phyloP scores from a whole-genome alignment of 2,888 invertebrate genomes.

The Phyllotreta striolata region DNA sequence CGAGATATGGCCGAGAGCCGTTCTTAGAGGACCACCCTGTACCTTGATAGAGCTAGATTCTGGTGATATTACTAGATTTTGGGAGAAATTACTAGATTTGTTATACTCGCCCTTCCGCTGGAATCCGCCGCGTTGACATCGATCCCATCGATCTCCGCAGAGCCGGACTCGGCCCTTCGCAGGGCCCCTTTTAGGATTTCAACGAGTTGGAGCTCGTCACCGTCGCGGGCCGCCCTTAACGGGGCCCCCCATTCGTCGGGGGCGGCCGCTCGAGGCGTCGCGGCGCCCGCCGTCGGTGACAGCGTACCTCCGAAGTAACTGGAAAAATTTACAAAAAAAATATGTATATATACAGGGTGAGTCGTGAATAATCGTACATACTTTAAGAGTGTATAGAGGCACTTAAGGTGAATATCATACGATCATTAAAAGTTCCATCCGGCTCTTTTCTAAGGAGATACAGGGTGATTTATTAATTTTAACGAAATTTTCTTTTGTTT shows the following conservation, averaged over 20 bases:
- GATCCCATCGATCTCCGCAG: slow-evolving; percentile 37
- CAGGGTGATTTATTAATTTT: too few species aligned
- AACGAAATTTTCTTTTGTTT: too few species aligned
- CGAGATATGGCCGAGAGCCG: too few species aligned
- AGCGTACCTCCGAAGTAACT: slow-evolving; percentile 60
- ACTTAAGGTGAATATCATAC: too few species aligned
- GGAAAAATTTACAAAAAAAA: slow-evolving; percentile 14
- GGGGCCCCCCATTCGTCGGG: slow-evolving; percentile 58
- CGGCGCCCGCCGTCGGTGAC: slow-evolving; percentile 59
- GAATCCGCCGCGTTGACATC: slow-evolving; percentile 66
- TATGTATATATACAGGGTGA: too few species aligned
- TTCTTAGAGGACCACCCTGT: too few species aligned
- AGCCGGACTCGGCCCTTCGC: slow-evolving; percentile 52
- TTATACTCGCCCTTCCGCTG: slow-evolving; percentile 67
- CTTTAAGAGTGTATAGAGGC: too few species aligned
- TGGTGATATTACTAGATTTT: background rate
- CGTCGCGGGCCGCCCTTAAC: slow-evolving; percentile 65
- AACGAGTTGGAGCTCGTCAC: slow-evolving; percentile 61
- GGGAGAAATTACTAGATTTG: background rate
- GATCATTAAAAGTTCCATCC: too few species aligned
- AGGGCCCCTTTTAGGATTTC: slow-evolving; percentile 56
- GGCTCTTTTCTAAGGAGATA: too few species aligned
- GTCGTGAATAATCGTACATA: too few species aligned
- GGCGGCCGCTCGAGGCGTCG: slow-evolving; percentile 54
- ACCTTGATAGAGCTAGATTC: too few species aligned